Evolutionary conservation across 92 coral and sea anemone species (phyloP).

Genomic region (Diadumene lineata): DNA sequence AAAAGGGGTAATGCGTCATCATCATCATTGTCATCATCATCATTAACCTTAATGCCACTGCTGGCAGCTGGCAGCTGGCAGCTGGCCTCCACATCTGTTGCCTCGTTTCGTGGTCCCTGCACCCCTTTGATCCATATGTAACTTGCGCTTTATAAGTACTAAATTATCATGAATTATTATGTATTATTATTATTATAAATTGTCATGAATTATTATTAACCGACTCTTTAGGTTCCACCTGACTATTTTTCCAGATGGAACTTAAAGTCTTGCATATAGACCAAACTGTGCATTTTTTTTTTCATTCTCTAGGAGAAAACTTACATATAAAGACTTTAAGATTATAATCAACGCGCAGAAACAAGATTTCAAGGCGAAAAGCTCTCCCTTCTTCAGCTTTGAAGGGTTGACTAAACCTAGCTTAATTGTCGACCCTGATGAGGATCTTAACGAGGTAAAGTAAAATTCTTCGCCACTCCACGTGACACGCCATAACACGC

Average conservation of each 20-base stretch:
- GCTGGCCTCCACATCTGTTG: not conserved
- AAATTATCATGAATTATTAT: too few species aligned
- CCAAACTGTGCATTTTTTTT: too few species aligned
- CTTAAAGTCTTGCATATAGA: too few species aligned
- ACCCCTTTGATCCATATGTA: too few species aligned
- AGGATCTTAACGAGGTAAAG: slow-evolving; percentile 9
- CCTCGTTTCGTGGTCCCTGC: not conserved
- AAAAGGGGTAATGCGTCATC: too few species aligned
- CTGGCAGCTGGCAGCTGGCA: too few species aligned
- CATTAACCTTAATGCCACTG: too few species aligned
- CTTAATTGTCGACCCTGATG: not conserved
- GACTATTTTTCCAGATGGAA: not conserved
- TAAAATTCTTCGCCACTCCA: not conserved
- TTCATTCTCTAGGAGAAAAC: not conserved
- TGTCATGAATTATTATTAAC: not conserved
- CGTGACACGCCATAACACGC: not conserved
- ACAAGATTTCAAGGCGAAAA: not conserved
- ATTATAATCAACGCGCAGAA: not conserved
- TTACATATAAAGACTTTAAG: not conserved
- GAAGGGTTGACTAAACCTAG: slow-evolving; percentile 16
- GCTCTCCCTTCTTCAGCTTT: slow-evolving; percentile 21
- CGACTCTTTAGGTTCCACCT: not conserved
- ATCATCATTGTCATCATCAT: too few species aligned
- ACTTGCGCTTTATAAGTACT: too few species aligned
- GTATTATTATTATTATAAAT: too few species aligned